Percentiles rank a stretch among this genome's conserved stretches.
Conservation (phyloP, 2,113 vertebrate genomes). For the Cebidichthys violaceus region DNA sequence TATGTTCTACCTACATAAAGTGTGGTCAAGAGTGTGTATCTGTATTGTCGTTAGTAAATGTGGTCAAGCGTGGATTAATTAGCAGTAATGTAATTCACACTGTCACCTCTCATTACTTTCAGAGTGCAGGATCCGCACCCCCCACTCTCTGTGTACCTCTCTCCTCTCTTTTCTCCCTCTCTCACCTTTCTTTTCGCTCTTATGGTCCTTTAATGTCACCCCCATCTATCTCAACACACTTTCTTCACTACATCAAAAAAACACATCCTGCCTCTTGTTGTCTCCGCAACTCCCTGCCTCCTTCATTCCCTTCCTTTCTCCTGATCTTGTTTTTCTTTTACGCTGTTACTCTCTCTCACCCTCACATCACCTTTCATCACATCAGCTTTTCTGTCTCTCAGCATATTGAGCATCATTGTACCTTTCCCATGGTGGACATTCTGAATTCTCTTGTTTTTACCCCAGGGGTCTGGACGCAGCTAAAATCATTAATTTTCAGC, state of each 20-base stretch:
- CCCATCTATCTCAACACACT: not conserved
- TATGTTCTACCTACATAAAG: constrained; percentile 21
- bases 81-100: constrained; percentile 75
- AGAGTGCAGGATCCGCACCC: constrained; percentile 38
- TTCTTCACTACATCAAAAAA: constrained; percentile 8
- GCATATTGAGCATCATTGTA: constrained; percentile 34
- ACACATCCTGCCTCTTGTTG: not conserved
- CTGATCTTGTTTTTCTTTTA: constrained; percentile 24
- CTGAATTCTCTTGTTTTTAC: constrained; percentile 27
- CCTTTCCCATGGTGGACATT: constrained; percentile 29
- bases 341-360: constrained; percentile 22
- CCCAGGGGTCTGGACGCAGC: not conserved
- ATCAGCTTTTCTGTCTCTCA: constrained; percentile 39
- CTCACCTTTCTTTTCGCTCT: constrained; percentile 23
- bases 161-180: not conserved
- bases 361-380: constrained; percentile 40
- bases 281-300: not conserved
- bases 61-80: constrained; percentile 78
- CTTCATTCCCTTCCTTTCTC: not conserved
- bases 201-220: constrained; percentile 10
- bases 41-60: constrained; percentile 65
- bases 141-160: constrained; percentile 15
- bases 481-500: constrained; percentile 16
- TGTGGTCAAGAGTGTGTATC: constrained; percentile 47
- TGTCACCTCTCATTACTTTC: constrained; percentile 75